Base-by-base conservation (phyloP, 2,113 vertebrate species). In the Cynoglossus semilaevis region DNA sequence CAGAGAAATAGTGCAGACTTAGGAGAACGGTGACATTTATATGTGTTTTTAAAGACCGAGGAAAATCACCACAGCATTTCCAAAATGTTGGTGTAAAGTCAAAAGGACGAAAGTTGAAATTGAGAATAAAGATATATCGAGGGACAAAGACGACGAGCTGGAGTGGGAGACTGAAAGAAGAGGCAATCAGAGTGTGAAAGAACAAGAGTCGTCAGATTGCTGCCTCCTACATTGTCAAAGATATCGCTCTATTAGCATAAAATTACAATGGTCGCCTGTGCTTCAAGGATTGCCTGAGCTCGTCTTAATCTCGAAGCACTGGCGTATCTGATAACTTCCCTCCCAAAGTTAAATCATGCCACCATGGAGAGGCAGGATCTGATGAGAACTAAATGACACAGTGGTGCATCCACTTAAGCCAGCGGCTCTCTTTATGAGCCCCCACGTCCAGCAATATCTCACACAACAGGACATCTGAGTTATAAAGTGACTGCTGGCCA, bases 181-280 rank as follows among this genome's bases (percentile, higher is more conserved):
- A 46, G 15, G 37, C 37, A 67, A 60, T 60, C 56, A 74, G 50
- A 48, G 22, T n/a, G 34, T 38, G 29, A 48, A 52, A 54, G 53
- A 42, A 34, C 1, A 38, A 62, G 54, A 82, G 73, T 77, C 81
- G 82, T 68, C 36, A 67, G 81, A 72, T 73, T 43, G 53, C 76
- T 68, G 63, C 73, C 53, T 55, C 44, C 63, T 50, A 63, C 77
- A 77, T 54, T 76, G 68, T 70, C 60, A 76, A 70, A 47, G 65
- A 77, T 82, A 83, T 77, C 58, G 41, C 64, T 71, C 63, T 67
- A 79, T 86, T 85, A 86, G 67, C 79, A 84, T 86, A 73, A 77
- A 65, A 84, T 85, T 71, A 76, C 67, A 84, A 82, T 77, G 70
- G 72, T 63, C 29, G 74, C 62, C 53, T 67, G 68, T 54, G 83